A percentile compares a stretch with the other conserved stretches of the same genome.
Conservation (phyloP, 2,797 vertebrate genomes). For the Cetoscarus ocellatus region DNA sequence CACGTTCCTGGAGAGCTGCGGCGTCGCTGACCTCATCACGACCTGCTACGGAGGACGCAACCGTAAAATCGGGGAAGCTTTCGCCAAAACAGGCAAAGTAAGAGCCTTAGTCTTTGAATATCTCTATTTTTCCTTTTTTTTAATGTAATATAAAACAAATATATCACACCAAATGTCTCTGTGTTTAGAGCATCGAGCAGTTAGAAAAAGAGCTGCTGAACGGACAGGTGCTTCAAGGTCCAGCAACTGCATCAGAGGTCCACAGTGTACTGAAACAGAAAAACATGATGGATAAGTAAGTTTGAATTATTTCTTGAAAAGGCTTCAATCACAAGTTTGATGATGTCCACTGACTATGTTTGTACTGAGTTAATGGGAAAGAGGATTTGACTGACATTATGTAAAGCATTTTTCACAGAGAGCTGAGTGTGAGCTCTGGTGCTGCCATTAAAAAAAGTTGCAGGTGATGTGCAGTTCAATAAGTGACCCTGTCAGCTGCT, state of each 20-base stretch:
- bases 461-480: no score
- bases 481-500: no score
- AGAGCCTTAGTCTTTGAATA: neutral
- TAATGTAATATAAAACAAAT: neutral
- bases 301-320: neutral
- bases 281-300: constrained; percentile 92
- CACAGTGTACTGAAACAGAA: constrained; percentile 91
- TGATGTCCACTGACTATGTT: neutral
- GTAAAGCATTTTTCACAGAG: no score
- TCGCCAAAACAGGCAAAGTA: constrained; percentile 91
- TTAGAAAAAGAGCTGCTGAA: constrained; percentile 96
- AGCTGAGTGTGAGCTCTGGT: neutral
- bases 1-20: constrained; percentile 98
- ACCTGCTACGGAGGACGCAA: constrained; percentile 98
- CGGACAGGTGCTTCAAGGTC: constrained; percentile 98
- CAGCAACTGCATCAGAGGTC: constrained; percentile 91
- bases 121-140: neutral
- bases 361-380: neutral
- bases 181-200: constrained; percentile 91
- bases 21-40: constrained; percentile 96
- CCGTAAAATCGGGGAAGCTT: constrained; percentile 94
- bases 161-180: neutral
- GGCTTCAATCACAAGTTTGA: neutral
- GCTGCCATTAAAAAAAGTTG: no score
- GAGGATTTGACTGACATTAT: no score